Percentiles rank a stretch among this genome's conserved stretches.
Evolutionary conservation across 2,888 invertebrate species (phyloP).

Genomic region (Sinelater perroti): DNA sequence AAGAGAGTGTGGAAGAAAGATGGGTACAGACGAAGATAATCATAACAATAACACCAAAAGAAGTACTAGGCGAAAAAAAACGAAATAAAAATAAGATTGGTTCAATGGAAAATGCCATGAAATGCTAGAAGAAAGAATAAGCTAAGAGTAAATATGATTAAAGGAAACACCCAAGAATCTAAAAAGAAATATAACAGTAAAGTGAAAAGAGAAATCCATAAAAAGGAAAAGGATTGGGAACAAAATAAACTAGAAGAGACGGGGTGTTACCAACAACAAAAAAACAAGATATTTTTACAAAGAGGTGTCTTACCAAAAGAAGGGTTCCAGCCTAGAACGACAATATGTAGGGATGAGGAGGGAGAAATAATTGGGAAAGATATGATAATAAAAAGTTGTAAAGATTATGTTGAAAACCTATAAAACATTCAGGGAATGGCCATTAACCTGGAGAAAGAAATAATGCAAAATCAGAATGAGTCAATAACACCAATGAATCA

Average conservation of each 20-base stretch:
- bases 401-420: slow-evolving; percentile 5
- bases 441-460: background rate
- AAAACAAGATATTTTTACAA: slow-evolving; percentile 3
- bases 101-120: slow-evolving; percentile 2
- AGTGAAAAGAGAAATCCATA: slow-evolving; percentile 1
- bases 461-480: slow-evolving; percentile 20
- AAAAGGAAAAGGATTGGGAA: slow-evolving; percentile 5
- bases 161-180: background rate
- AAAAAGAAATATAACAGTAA: slow-evolving; percentile 5
- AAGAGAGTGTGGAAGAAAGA: background rate
- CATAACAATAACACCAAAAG: background rate
- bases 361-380: slow-evolving; percentile 8
- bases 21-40: background rate
- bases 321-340: background rate
- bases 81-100: background rate
- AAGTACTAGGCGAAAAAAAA: background rate
- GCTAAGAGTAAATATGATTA: slow-evolving; percentile 9
- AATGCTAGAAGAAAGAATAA: slow-evolving; percentile 1
- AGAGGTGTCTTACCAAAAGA: background rate
- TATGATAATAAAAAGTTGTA: slow-evolving; percentile 2
- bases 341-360: background rate
- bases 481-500: background rate
- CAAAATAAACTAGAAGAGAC: slow-evolving; percentile 7
- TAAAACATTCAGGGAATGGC: background rate
- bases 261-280: background rate